phyloP scores from a whole-genome alignment of 1,140 invertebrate genomes.

The Diorhabda sublineata region DNA sequence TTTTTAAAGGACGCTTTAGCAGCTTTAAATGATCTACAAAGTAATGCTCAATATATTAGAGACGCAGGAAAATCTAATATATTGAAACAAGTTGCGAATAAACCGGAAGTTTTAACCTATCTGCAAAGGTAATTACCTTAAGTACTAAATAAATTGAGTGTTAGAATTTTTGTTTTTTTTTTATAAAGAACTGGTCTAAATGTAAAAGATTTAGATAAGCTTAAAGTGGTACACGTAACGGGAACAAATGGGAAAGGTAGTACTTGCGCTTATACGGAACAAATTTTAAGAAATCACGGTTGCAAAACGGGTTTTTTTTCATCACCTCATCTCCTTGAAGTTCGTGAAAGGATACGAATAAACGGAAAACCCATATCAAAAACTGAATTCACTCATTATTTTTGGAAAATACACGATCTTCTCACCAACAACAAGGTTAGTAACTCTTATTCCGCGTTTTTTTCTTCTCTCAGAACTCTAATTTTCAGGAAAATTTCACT shows the following conservation, averaged over 20 bases:
- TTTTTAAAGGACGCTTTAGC: slow-evolving; percentile 37
- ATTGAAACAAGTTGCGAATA: neutral
- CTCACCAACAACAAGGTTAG: slow-evolving; percentile 52
- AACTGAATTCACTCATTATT: slow-evolving; percentile 71
- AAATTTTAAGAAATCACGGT: slow-evolving; percentile 80
- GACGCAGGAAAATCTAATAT: slow-evolving; percentile 14
- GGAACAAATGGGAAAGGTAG: slow-evolving; percentile 97
- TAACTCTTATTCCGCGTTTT: neutral
- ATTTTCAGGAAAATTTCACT: slow-evolving; percentile 52
- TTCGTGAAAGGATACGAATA: slow-evolving; percentile 89
- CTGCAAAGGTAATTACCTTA: neutral
- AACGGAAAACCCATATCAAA: slow-evolving; percentile 75
- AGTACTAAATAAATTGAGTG: neutral
- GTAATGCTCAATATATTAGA: slow-evolving; percentile 41
- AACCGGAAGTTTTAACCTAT: neutral
- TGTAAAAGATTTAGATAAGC: slow-evolving; percentile 57
- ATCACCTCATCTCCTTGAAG: slow-evolving; percentile 90
- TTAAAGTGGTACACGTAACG: slow-evolving; percentile 88
- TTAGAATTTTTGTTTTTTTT: neutral
- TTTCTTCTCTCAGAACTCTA: slow-evolving; percentile 5
- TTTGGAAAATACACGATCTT: slow-evolving; percentile 76
- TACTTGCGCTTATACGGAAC: slow-evolving; percentile 90
- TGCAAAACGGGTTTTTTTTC: slow-evolving; percentile 92
- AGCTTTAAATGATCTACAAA: slow-evolving; percentile 41
- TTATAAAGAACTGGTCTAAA: slow-evolving; percentile 58